These are phyloP conservation scores for Hedya salicella DNA, from an alignment of 2,888 invertebrate genomes.

Conservation along the genomic window DNA sequence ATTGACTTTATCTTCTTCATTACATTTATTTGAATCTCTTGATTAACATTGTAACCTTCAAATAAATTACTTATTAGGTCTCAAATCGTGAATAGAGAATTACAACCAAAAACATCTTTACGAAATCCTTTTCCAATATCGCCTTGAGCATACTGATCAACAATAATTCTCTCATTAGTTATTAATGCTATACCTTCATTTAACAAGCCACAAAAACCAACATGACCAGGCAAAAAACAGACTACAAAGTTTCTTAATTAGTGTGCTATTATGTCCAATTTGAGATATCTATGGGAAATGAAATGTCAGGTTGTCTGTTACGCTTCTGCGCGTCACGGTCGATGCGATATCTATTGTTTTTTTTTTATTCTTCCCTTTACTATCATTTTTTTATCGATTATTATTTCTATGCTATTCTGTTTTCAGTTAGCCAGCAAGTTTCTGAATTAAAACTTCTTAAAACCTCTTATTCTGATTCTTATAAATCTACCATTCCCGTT, in stretches of 20 bases:
- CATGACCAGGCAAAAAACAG: slow-evolving; percentile 32
- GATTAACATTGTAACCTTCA: slow-evolving; percentile 4
- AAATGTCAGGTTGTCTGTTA: slow-evolving; percentile 36
- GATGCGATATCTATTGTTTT: slow-evolving; percentile 31
- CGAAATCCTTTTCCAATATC: slow-evolving; percentile 25
- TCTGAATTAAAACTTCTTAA: too few relatives aligned
- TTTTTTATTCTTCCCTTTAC: slow-evolving; percentile 8
- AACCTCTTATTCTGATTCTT: too few relatives aligned
- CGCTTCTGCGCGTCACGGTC: slow-evolving; percentile 29
- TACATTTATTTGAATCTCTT: not conserved
- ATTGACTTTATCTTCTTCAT: not conserved
- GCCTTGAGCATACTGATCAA: slow-evolving; percentile 35
- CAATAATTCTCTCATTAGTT: slow-evolving; percentile 29
- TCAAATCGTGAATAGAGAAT: slow-evolving; percentile 18
- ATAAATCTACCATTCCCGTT: too few relatives aligned
- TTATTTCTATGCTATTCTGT: slow-evolving; percentile 14
- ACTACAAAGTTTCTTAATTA: slow-evolving; percentile 40
- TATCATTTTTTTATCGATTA: slow-evolving; percentile 17
- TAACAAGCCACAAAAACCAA: slow-evolving; percentile 39
- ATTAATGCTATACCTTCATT: slow-evolving; percentile 36
- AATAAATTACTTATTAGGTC: slow-evolving; percentile 28
- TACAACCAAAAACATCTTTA: slow-evolving; percentile 16
- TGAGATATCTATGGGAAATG: slow-evolving; percentile 23
- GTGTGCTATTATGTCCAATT: slow-evolving; percentile 37
- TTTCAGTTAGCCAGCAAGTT: not conserved